These are phyloP conservation scores for Ommatoiulus sabulosus DNA, from an alignment of 2,888 invertebrate genomes.

Conservation along the genomic window DNA sequence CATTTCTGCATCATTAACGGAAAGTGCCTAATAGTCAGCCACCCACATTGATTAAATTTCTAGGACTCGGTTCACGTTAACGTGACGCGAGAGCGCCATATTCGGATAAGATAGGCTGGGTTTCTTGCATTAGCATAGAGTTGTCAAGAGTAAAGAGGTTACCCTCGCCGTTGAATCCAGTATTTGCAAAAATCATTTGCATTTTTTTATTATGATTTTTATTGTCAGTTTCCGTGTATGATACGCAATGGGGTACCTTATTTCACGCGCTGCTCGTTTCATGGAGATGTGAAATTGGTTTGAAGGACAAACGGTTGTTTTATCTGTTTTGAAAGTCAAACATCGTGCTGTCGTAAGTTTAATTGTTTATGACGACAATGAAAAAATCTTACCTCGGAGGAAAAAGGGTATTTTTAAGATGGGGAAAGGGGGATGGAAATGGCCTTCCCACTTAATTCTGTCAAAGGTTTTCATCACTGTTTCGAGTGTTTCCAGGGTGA, in stretches of 20 bases:
- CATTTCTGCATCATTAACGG: neutral
- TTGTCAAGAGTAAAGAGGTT: neutral
- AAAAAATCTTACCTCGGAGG: neutral
- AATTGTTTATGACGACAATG: neutral
- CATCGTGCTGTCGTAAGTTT: neutral
- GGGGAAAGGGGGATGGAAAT: neutral
- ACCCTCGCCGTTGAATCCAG: neutral
- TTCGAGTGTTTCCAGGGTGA: neutral
- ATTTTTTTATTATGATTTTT: slow-evolving; percentile 29
- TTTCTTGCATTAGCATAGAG: neutral
- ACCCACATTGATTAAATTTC: neutral
- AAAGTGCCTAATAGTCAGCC: neutral
- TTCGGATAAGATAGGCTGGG: neutral
- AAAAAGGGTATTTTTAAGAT: neutral
- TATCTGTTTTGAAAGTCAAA: too few species aligned
- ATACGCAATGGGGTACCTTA: neutral
- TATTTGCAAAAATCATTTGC: slow-evolving; percentile 18
- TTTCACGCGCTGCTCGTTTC: neutral
- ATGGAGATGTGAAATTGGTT: neutral
- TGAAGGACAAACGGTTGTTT: neutral
- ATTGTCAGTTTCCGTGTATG: neutral
- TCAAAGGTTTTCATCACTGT: slow-evolving; percentile 15
- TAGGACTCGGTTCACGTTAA: neutral
- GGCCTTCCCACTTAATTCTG: slow-evolving; percentile 11
- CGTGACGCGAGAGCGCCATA: neutral